Conservation (phyloP, 2,113 vertebrate genomes). For the Nansenia antarctica region DNA sequence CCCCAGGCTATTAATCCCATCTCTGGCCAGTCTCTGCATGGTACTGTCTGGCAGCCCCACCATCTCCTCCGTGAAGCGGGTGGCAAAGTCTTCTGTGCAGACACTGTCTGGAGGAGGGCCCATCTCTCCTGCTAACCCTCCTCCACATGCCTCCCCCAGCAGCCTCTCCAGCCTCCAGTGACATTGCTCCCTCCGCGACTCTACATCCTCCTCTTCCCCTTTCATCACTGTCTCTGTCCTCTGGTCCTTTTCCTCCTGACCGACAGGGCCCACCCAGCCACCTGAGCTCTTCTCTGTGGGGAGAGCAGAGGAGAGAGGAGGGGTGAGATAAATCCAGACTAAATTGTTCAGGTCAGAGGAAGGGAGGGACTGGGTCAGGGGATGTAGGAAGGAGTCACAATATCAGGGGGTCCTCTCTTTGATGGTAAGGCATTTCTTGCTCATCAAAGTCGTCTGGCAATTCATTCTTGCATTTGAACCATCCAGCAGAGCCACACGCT, state of each 20-base stretch:
- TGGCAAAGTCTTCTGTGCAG: constrained; percentile 78
- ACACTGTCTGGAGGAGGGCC: constrained; percentile 68
- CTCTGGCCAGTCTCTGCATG: constrained; percentile 1
- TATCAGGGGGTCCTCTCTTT: not conserved
- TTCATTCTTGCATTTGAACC: not conserved
- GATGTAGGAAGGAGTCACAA: not conserved
- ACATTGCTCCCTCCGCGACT: constrained; percentile 63
- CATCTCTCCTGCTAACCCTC: constrained; percentile 15
- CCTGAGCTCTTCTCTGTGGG: constrained; percentile 22
- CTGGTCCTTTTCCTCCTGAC: constrained; percentile 2
- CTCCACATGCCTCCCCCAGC: constrained; percentile 41
- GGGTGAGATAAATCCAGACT: not conserved
- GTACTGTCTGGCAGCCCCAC: constrained; percentile 47
- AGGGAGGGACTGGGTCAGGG: not conserved
- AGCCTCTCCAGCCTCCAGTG: constrained; percentile 66
- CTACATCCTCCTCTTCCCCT: constrained; percentile 12
- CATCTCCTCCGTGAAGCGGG: constrained; percentile 69
- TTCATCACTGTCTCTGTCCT: constrained; percentile 2
- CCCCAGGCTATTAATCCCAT: not conserved
- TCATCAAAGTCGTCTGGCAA: not conserved
- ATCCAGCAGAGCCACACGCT: not conserved
- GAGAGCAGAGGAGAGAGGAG: constrained; percentile 17
- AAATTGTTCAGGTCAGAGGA: not conserved
- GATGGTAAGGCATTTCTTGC: not conserved
- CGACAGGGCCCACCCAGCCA: not conserved